phyloP scores from a whole-genome alignment of 2,797 vertebrate species.

The Neosilurus mollespiculum region DNA sequence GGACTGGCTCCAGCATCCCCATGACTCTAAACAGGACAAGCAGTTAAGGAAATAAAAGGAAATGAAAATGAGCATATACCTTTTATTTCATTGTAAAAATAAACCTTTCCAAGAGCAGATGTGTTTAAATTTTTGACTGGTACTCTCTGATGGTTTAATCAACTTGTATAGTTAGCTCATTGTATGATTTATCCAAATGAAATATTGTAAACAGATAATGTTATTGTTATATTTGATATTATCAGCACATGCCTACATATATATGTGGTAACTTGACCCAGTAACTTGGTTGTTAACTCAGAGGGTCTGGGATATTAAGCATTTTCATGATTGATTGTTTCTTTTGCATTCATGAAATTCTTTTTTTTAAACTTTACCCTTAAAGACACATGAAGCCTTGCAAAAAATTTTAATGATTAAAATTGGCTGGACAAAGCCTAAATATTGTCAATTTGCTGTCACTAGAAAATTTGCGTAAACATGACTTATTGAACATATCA shows the following conservation, averaged over 20 bases:
- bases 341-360: not conserved
- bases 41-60: too few relatives aligned
- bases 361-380: not conserved
- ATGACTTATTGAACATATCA: not conserved
- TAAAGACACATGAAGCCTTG: constrained; percentile 8
- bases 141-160: not conserved
- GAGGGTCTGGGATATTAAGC: not conserved
- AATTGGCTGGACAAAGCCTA: not conserved
- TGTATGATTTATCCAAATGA: not conserved
- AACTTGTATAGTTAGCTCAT: not conserved
- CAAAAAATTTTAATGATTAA: not conserved
- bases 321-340: not conserved
- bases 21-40: too few relatives aligned
- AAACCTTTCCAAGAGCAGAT: not conserved
- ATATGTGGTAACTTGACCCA: not conserved
- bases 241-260: constrained; percentile 18
- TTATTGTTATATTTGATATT: not conserved
- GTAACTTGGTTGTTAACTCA: not conserved
- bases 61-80: too few relatives aligned
- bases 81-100: not conserved
- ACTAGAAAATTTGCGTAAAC: not conserved
- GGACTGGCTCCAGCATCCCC: too few relatives aligned
- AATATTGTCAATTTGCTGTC: not conserved
- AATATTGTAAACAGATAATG: not conserved
- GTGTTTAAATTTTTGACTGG: not conserved